phyloP scores from a whole-genome alignment of 2,888 invertebrate genomes.

The Pristionchus maxplancki region DNA sequence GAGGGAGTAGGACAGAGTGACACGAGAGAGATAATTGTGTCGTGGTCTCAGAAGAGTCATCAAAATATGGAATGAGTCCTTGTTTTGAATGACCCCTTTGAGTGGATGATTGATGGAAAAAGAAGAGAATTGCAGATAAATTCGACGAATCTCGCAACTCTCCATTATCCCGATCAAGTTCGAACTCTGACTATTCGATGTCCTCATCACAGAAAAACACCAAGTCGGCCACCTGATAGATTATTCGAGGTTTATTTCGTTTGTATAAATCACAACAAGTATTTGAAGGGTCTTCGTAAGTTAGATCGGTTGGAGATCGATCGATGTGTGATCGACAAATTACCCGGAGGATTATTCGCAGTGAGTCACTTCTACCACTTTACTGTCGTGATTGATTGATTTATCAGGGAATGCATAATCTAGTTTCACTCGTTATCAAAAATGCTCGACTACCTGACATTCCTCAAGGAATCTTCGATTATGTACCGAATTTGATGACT shows the following conservation, averaged over 20 bases:
- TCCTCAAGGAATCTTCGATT: conserved; percentile 63
- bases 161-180: conserved; percentile 66
- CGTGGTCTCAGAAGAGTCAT: background rate
- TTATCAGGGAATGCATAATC: conserved; percentile 63
- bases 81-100: conserved; percentile 2
- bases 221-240: conserved; percentile 62
- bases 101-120: background rate
- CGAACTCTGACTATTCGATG: conserved; percentile 70
- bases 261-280: no score
- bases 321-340: conserved; percentile 61
- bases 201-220: conserved; percentile 62
- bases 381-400: background rate
- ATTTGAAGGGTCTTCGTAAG: conserved; percentile 65
- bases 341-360: conserved; percentile 64
- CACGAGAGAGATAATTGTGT: background rate
- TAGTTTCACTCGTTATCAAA: conserved; percentile 67
- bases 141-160: conserved; percentile 58
- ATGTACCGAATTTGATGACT: conserved; percentile 70
- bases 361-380: conserved; percentile 51
- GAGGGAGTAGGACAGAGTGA: background rate
- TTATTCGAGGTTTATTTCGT: conserved; percentile 58
- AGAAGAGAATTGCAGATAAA: conserved; percentile 59
- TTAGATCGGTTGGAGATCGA: conserved; percentile 70
- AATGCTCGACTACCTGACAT: conserved; percentile 66
- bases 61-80: no score